Base-by-base conservation (phyloP, 2,888 invertebrate species). In the Ichneumon xanthorius region DNA sequence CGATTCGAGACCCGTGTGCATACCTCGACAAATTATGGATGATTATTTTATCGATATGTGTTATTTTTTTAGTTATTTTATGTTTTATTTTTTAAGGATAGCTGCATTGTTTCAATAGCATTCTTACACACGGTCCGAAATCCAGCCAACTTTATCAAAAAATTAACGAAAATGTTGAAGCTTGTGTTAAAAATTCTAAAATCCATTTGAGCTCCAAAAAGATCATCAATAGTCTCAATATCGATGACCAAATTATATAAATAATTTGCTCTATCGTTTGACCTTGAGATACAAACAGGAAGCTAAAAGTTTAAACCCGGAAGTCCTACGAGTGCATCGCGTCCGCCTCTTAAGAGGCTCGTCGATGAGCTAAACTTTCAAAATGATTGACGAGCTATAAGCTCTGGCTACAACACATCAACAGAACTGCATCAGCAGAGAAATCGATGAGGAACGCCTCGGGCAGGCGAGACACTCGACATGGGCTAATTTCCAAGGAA, bases 331-430 rank as follows among this genome's bases (percentile, higher is more conserved):
- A 45, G 67, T 70, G 61, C 77, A 67, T 68, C 55, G 40, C 7
- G 71, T 76, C 63, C 53, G 53, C 37, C 55, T 63, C 26, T 37
- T 4, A 26, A 19, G 63, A 61, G 30, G 63, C 37, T 37, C 40
- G 71, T 67, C 77, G 70, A 80, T 80, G 63, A 50, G 71, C 71
- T 45, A 77, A 84, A 72, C 65, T 70, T 73, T 65, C 40, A 55
- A 80, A 78, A 83, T 87, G 85, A 87, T 87, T 83, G 83, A 87
- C 76, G 87, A 85, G 75, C 70, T 37, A 63, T 53, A 50, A 50
- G 26, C 45, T 26, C 78, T 37, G 40, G 68, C 48, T 72, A 11
- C 30, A 40, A 40, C 11, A 37, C 63, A 55, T 71, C 45, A 30
- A 37, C 67, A 50, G 19, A 68, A 6, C 11, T 19, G 6, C 14